phyloP scores from a whole-genome alignment of 2,113 vertebrate species.

The Alexandromys fortis region DNA sequence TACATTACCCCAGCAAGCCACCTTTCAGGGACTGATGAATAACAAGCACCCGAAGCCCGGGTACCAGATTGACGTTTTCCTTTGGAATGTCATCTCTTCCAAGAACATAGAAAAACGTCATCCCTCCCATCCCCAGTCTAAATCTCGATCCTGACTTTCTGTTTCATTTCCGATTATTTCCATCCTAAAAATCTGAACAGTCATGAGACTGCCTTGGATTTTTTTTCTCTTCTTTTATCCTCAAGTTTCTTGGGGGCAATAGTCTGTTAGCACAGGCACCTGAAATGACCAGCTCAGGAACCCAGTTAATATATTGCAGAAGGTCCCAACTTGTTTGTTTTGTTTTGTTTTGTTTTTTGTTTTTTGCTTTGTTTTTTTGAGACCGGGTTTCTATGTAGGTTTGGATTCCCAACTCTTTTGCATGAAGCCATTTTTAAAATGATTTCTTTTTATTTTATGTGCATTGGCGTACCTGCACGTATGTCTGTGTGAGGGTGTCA shows the following conservation, averaged over 20 bases:
- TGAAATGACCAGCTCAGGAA: background rate
- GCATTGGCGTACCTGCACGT: background rate
- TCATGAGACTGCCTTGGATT: background rate
- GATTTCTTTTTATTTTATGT: background rate
- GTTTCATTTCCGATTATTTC: background rate
- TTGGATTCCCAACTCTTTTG: background rate
- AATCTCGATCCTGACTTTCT: background rate
- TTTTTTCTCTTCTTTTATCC: background rate
- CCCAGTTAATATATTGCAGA: background rate
- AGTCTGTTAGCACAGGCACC: background rate
- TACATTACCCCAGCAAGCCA: background rate
- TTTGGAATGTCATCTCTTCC: background rate
- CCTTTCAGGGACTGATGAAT: slow-evolving; percentile 23
- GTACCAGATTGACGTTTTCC: background rate
- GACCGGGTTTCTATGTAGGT: no score
- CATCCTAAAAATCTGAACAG: background rate
- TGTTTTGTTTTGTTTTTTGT: no score
- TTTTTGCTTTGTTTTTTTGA: no score
- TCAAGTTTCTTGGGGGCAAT: background rate
- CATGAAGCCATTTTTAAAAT: background rate
- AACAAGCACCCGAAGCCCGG: background rate
- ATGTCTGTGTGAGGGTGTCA: background rate
- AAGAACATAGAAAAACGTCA: background rate
- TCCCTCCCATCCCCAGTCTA: background rate
- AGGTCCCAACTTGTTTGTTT: background rate